phyloP scores from a whole-genome alignment of 1,140 invertebrate genomes.

The Galendromus occidentalis region DNA sequence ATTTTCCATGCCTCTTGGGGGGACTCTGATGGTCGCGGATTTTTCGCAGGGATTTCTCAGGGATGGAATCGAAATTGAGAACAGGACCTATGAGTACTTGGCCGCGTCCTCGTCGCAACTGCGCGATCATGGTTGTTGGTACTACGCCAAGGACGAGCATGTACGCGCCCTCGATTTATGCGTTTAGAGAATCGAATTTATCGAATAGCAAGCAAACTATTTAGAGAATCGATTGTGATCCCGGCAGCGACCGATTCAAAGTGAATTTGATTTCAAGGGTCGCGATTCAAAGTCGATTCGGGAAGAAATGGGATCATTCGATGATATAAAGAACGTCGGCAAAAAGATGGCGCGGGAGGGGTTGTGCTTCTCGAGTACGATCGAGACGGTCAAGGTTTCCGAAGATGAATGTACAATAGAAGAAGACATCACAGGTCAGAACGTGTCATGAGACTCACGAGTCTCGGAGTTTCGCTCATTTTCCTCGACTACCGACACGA shows the following conservation, averaged over 20 bases:
- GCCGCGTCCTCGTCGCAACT: slow-evolving; percentile 25
- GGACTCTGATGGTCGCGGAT: no score
- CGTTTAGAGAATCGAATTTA: background rate
- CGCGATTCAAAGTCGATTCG: slow-evolving; percentile 17
- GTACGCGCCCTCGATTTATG: background rate
- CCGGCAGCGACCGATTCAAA: background rate
- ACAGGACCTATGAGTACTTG: slow-evolving; percentile 22
- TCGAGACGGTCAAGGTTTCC: slow-evolving; percentile 44
- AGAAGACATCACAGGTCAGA: background rate
- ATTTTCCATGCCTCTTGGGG: no score
- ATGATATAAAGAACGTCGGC: slow-evolving; percentile 20
- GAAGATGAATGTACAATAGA: slow-evolving; percentile 25
- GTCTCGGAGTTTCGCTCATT: background rate
- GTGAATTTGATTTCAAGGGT: background rate
- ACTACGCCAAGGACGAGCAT: slow-evolving; percentile 20
- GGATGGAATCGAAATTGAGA: slow-evolving; percentile 18
- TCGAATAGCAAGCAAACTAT: background rate
- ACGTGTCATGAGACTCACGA: background rate
- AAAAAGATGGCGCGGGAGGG: slow-evolving; percentile 25
- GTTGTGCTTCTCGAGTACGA: slow-evolving; percentile 39
- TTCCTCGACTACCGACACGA: background rate
- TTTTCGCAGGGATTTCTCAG: slow-evolving; percentile 10
- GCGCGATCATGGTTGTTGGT: slow-evolving; percentile 24
- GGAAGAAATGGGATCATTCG: slow-evolving; percentile 22
- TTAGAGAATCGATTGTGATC: background rate